phyloP scores from a whole-genome alignment of 2,888 invertebrate species.

The Stomorhina lunata region DNA sequence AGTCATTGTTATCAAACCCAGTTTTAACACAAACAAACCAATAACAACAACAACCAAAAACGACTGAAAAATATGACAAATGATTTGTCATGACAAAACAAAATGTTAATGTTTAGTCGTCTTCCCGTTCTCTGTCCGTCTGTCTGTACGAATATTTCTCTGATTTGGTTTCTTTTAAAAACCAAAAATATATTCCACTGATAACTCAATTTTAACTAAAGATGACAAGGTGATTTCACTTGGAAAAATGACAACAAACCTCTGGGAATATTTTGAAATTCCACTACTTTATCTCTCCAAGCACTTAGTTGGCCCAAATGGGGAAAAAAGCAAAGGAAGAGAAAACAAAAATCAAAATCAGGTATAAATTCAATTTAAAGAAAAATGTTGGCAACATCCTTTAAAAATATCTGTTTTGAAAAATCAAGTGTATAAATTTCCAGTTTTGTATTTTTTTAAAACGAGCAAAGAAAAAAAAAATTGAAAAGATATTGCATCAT shows the following conservation, averaged over 20 bases:
- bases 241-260: slow-evolving; percentile 66
- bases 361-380: not conserved
- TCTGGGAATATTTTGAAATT: slow-evolving; percentile 48
- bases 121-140: not conserved
- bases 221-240: slow-evolving; percentile 71
- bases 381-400: slow-evolving; percentile 22
- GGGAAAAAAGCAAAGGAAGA: not conserved
- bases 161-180: not conserved
- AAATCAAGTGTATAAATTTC: slow-evolving; percentile 36
- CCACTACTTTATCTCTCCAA: slow-evolving; percentile 33
- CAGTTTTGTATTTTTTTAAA: slow-evolving; percentile 21
- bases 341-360: slow-evolving; percentile 35
- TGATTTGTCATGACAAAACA: slow-evolving; percentile 66
- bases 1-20: slow-evolving; percentile 10
- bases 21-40: not conserved
- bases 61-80: no score
- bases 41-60: no score
- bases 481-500: slow-evolving; percentile 75
- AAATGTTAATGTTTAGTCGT: slow-evolving; percentile 36
- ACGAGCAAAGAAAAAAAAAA: not conserved
- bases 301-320: slow-evolving; percentile 33
- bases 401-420: not conserved
- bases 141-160: not conserved
- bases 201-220: slow-evolving; percentile 76
- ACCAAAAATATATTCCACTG: slow-evolving; percentile 67